Evolutionary conservation across 2,113 vertebrate genomes (phyloP).

Genomic region (Notarius lentiginosus): DNA sequence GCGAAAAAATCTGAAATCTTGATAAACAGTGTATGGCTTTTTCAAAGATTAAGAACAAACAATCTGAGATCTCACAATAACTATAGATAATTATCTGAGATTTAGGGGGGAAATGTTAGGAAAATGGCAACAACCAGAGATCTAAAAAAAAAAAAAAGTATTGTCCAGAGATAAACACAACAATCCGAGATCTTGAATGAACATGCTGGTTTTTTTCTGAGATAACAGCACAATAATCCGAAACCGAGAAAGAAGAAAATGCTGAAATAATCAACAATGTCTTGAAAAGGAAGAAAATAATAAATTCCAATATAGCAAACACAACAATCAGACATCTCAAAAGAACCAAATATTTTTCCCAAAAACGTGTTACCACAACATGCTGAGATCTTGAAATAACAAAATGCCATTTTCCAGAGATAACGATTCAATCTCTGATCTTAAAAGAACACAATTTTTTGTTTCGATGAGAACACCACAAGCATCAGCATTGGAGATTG

Average conservation of each 20-base stretch:
- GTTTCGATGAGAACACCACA: too few species aligned
- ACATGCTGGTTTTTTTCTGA: not conserved
- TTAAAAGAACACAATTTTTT: not conserved
- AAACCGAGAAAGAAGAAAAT: too few species aligned
- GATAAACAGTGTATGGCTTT: too few species aligned
- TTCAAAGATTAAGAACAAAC: too few species aligned
- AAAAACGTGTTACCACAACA: not conserved
- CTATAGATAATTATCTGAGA: not conserved
- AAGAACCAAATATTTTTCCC: too few species aligned
- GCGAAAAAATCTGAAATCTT: not conserved
- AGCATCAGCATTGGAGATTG: too few species aligned
- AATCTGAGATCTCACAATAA: not conserved
- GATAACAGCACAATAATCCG: not conserved
- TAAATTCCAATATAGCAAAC: too few species aligned
- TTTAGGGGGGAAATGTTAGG: too few species aligned
- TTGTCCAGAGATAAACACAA: not conserved
- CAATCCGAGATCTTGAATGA: not conserved
- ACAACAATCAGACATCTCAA: too few species aligned
- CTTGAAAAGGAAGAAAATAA: too few species aligned
- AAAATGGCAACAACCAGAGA: not conserved
- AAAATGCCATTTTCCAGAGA: not conserved
- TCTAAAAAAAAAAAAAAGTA: not conserved
- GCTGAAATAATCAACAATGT: too few species aligned
- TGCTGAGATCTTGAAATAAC: not conserved
- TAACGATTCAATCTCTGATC: not conserved